Conservation (phyloP, 2,113 vertebrate genomes). For the Eubucco bourcierii region DNA sequence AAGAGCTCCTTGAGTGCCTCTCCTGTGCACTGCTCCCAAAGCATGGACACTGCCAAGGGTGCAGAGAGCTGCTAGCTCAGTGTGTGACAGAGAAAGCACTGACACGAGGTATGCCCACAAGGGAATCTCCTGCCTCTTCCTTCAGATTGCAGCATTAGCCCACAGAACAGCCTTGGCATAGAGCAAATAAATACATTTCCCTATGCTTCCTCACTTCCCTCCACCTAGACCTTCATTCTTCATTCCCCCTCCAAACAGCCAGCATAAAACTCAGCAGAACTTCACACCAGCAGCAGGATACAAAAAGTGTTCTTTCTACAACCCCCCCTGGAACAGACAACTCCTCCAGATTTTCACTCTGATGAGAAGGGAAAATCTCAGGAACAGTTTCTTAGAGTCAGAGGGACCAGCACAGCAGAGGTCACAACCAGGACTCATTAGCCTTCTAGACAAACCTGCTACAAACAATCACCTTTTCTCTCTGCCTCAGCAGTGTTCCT, state of each 20-base stretch:
- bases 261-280: background rate
- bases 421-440: background rate
- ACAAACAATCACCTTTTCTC: background rate
- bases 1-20: accelerated
- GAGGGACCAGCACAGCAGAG: background rate
- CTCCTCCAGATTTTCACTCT: background rate
- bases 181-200: background rate
- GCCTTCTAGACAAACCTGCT: background rate
- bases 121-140: background rate
- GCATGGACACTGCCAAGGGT: background rate
- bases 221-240: background rate
- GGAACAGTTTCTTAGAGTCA: background rate
- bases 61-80: background rate
- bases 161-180: background rate
- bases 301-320: background rate
- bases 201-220: no score
- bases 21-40: background rate
- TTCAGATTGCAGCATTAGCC: background rate
- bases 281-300: background rate
- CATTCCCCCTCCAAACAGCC: background rate
- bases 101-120: background rate
- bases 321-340: background rate
- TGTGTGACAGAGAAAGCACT: background rate
- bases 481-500: background rate
- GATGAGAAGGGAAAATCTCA: background rate